Conservation (phyloP, 1,140 invertebrate species). For the Philaenus spumarius region DNA sequence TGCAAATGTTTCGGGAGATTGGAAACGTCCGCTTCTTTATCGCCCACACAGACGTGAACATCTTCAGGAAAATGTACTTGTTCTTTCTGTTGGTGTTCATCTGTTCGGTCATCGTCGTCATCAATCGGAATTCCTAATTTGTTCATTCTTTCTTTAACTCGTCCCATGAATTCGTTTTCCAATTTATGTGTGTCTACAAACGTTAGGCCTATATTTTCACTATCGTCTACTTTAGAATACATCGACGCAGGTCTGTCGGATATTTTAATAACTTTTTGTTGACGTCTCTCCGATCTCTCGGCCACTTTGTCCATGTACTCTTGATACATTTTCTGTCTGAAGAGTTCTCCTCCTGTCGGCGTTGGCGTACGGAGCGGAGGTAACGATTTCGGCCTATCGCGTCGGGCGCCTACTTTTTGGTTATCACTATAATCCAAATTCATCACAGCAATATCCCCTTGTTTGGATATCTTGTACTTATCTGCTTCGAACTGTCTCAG, state of each 20-base stretch:
- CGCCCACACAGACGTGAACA: not conserved
- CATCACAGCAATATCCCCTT: constrained; percentile 24
- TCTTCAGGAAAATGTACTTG: constrained; percentile 21
- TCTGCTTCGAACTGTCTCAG: constrained; percentile 23
- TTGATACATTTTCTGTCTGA: constrained; percentile 70
- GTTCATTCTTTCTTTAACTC: constrained; percentile 42
- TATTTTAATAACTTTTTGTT: constrained; percentile 71
- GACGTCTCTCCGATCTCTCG: constrained; percentile 66
- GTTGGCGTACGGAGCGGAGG: constrained; percentile 38
- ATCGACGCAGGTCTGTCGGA: constrained; percentile 31
- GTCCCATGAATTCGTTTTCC: constrained; percentile 29
- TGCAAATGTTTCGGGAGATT: constrained; percentile 60
- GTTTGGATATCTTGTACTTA: constrained; percentile 25
- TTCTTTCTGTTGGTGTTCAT: constrained; percentile 16
- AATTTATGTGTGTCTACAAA: constrained; percentile 12
- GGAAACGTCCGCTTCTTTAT: not conserved
- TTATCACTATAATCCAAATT: not conserved
- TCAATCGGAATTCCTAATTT: constrained; percentile 46
- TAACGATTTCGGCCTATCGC: constrained; percentile 32
- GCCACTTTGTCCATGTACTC: constrained; percentile 73
- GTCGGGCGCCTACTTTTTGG: not conserved
- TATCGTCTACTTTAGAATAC: not conserved
- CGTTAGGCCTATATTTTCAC: constrained; percentile 19
- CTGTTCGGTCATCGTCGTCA: constrained; percentile 22
- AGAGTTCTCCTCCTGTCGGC: constrained; percentile 52